A percentile compares a stretch with the other conserved stretches of the same genome.
These are phyloP conservation scores for Rhagium mordax DNA, from an alignment of 2,888 invertebrate species.

Conservation along the genomic window DNA sequence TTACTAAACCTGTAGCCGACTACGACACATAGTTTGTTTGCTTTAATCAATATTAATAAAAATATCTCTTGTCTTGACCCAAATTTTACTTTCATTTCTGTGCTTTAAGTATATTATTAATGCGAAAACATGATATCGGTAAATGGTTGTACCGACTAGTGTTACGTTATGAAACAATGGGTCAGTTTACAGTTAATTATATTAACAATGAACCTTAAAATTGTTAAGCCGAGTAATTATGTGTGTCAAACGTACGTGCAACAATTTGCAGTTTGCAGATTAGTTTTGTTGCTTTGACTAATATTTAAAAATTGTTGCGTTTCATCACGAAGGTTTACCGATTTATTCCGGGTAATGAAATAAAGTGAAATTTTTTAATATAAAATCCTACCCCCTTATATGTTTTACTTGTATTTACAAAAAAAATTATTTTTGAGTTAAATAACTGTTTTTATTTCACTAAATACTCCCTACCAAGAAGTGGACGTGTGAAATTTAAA, in stretches of 20 bases:
- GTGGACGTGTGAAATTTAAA: no score
- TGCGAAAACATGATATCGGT: slow-evolving; percentile 8
- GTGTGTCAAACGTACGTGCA: neutral
- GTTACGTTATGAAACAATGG: neutral
- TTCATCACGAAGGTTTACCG: no score
- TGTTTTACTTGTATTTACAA: no score
- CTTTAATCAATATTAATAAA: slow-evolving; percentile 33
- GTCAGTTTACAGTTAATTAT: neutral
- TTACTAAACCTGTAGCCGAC: neutral
- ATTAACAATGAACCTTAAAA: neutral
- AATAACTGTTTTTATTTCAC: no score
- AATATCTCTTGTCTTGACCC: slow-evolving; percentile 51
- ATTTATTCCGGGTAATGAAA: no score
- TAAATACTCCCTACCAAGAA: no score
- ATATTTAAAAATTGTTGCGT: no score
- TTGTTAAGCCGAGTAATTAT: neutral
- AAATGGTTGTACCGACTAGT: neutral
- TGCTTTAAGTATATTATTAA: slow-evolving; percentile 16
- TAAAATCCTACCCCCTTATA: no score
- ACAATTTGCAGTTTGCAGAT: neutral
- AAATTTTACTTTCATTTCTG: slow-evolving; percentile 55
- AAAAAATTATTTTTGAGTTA: no score
- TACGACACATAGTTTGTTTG: slow-evolving; percentile 31
- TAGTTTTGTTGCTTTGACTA: neutral
- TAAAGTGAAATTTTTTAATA: no score